Evolutionary conservation across 2,888 invertebrate genomes (phyloP), one percentile per base, ranked within the genome.

Genomic region (Raillietiella orientalis): DNA sequence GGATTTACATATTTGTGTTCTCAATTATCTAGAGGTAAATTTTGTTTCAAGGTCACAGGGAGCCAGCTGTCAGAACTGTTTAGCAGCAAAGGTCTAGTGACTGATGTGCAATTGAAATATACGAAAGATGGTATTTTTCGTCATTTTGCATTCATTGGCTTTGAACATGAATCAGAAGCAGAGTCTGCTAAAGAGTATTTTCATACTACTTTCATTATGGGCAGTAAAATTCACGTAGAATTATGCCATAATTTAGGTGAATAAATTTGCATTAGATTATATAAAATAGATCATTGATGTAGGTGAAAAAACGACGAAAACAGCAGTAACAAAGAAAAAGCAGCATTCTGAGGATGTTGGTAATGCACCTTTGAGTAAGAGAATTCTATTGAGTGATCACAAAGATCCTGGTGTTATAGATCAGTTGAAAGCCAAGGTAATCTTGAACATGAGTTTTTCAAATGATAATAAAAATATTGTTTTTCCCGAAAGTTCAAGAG

Each of bases 91-190:
- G 59, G 42, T 8, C 29, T 59, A 32, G 62, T 96, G 5, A 93
- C 90, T 5, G 93, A 96, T 50, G 59, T 87, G 5, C 74, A 79
- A 38, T 47, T 93, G 5, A 93, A 90, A 45, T 87, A 70, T 40
- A 79, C 77, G 1, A 59, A 66, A 36, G 66, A 75, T 52, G 87
- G 90, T 5, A 65, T 64, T 41, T 93, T 93, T 44, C 57, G 93
- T 30, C 66, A 70, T 38, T 93, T 93, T 50, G 79, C 67, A 4
- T 93, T 93, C 42, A 53, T 96, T 36, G 93, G 93, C 5, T 93
- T 62, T 45, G 64, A 71, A 40, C 61, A 55, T 13, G 69, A 67
- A 32, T 60, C 64, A 24, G 67, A 75, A 40, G 87, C 82, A 0
- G 41, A 58, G 24, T 53, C 53, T 16, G 90, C 90, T 0, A 53